phyloP scores from a whole-genome alignment of 2,797 vertebrate genomes.

The Coendou prehensilis region DNA sequence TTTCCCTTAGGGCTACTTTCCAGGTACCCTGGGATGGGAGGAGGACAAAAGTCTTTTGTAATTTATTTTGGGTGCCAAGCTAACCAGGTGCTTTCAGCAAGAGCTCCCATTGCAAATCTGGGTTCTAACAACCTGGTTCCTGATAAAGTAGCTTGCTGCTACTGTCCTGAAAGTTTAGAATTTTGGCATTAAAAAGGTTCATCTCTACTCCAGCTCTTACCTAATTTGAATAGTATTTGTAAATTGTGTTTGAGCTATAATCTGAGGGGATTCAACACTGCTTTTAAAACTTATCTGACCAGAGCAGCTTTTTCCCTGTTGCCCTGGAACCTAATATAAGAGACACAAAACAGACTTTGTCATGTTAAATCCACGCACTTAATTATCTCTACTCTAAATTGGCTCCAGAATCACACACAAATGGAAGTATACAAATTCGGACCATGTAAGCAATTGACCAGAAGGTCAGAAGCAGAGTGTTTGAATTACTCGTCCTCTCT shows the following conservation, averaged over 20 bases:
- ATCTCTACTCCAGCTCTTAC: neutral
- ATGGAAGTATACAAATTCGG: neutral
- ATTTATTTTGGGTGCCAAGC: neutral
- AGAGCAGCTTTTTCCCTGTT: slow-evolving; percentile 66
- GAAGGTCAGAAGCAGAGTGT: neutral
- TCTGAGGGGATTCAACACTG: slow-evolving; percentile 1
- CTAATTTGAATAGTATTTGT: slow-evolving; percentile 42
- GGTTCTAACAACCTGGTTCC: neutral
- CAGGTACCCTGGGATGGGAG: slow-evolving; percentile 3
- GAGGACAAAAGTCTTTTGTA: neutral
- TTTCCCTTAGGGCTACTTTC: slow-evolving; percentile 60
- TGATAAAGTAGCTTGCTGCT: neutral
- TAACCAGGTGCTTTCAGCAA: neutral
- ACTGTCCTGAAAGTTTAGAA: neutral
- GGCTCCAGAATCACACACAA: slow-evolving; percentile 69
- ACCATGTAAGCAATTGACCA: neutral
- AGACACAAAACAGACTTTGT: slow-evolving; percentile 60
- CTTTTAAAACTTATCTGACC: slow-evolving; percentile 29
- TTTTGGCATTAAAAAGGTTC: neutral
- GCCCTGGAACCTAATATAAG: slow-evolving; percentile 71
- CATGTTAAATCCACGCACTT: slow-evolving; percentile 64
- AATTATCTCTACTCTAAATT: slow-evolving; percentile 76
- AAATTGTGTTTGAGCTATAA: slow-evolving; percentile 48
- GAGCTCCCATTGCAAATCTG: neutral
- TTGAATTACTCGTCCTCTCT: neutral